These are phyloP conservation scores for Telmatherina bonti DNA, from an alignment of 2,797 vertebrate genomes.

Conservation along the genomic window DNA sequence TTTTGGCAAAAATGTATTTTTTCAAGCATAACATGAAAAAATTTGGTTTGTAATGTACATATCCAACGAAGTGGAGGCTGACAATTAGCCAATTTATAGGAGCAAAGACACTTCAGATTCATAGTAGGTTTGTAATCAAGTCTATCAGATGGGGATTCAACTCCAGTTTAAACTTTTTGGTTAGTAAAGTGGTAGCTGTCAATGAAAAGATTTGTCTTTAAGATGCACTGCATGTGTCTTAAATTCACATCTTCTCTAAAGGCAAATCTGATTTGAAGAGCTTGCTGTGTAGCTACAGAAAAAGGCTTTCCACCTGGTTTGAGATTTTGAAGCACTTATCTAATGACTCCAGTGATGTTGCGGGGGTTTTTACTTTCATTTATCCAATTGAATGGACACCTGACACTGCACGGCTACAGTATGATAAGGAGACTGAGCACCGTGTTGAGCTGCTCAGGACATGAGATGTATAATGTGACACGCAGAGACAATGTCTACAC, in stretches of 20 bases:
- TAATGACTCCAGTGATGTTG: slow-evolving; percentile 40
- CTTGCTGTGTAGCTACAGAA: slow-evolving; percentile 16
- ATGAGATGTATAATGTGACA: slow-evolving; percentile 34
- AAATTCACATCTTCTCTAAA: slow-evolving; percentile 9
- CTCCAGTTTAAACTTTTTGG: not conserved
- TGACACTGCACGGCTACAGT: slow-evolving; percentile 39
- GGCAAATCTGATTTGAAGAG: slow-evolving; percentile 26
- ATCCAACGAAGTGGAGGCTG: not conserved
- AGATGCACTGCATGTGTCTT: not conserved
- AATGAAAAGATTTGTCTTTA: slow-evolving; percentile 2
- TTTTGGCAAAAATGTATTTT: not conserved
- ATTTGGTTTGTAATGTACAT: not conserved
- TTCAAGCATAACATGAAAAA: not conserved
- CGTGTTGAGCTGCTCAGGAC: slow-evolving; percentile 23
- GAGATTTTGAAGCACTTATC: slow-evolving; percentile 33
- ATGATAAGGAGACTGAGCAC: slow-evolving; percentile 35
- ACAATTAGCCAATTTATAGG: not conserved
- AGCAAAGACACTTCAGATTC: not conserved
- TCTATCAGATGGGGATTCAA: not conserved
- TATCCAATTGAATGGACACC: slow-evolving; percentile 58
- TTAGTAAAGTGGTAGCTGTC: not conserved
- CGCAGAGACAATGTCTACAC: slow-evolving; percentile 2
- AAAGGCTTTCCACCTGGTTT: slow-evolving; percentile 18
- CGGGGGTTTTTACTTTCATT: slow-evolving; percentile 69
- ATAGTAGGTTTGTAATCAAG: slow-evolving; percentile 1